phyloP scores from a whole-genome alignment of 1,140 invertebrate species.

The Xylocopa sonorina region DNA sequence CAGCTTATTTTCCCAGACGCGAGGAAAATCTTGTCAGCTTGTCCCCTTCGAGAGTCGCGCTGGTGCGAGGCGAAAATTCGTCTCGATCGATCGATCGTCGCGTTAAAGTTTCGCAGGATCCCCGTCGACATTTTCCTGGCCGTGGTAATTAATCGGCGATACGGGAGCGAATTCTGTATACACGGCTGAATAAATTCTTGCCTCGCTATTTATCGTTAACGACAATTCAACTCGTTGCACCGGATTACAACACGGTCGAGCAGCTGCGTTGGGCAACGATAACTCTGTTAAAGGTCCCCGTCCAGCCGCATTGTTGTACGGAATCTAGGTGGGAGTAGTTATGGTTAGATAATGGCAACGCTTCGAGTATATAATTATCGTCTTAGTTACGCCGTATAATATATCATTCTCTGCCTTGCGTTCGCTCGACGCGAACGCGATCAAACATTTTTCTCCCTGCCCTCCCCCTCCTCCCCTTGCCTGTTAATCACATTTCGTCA shows the following conservation, averaged over 20 bases:
- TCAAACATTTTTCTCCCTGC: conserved; percentile 17
- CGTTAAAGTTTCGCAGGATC: too few relatives aligned
- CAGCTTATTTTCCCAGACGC: too few relatives aligned
- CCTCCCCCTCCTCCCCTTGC: too few relatives aligned
- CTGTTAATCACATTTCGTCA: conserved; percentile 25
- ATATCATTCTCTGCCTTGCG: conserved; percentile 17
- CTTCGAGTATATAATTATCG: conserved; percentile 54
- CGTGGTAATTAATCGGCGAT: conserved; percentile 9
- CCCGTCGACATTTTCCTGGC: not conserved
- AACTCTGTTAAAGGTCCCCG: conserved; percentile 60
- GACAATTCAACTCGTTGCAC: conserved; percentile 61
- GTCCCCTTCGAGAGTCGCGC: too few relatives aligned
- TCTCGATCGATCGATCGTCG: too few relatives aligned
- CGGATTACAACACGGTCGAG: conserved; percentile 48
- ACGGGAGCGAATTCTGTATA: conserved; percentile 53
- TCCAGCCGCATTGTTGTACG: conserved; percentile 56
- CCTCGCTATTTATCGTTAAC: conserved; percentile 56
- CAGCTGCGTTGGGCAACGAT: conserved; percentile 56
- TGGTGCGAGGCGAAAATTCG: too few relatives aligned
- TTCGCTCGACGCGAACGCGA: not conserved
- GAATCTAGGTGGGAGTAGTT: conserved; percentile 63
- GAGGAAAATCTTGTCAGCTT: too few relatives aligned
- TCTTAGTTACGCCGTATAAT: conserved; percentile 45
- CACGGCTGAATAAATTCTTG: conserved; percentile 45
- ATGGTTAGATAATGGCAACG: conserved; percentile 62